Conservation (phyloP, 2,113 vertebrate genomes). For the Brachypteracias leptosomus region DNA sequence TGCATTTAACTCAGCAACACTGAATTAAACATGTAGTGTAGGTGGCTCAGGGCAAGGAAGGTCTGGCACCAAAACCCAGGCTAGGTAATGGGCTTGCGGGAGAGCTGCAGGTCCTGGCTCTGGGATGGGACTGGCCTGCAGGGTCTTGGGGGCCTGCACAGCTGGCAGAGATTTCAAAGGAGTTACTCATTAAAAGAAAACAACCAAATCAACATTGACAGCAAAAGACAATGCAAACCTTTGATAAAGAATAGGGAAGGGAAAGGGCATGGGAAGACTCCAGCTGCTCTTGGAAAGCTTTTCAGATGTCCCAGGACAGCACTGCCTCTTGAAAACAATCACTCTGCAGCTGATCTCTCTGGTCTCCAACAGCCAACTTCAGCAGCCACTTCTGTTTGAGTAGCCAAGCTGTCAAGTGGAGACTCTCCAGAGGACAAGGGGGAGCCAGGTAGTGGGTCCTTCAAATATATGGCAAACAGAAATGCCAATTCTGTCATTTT, state of each 20-base stretch:
- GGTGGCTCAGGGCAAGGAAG: neutral
- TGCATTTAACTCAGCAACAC: neutral
- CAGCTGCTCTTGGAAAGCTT: neutral
- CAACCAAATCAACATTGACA: neutral
- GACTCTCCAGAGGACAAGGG: neutral
- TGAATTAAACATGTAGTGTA: neutral
- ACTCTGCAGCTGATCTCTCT: too few relatives aligned
- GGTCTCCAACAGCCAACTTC: fast-evolving
- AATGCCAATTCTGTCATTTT: neutral
- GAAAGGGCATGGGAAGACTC: neutral
- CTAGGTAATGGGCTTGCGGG: too few relatives aligned
- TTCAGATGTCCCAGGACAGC: neutral
- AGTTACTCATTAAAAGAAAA: neutral
- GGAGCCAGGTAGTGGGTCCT: neutral
- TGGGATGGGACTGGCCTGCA: neutral
- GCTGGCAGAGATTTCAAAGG: neutral
- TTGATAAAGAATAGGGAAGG: neutral
- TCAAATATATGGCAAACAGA: neutral
- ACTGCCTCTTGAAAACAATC: neutral
- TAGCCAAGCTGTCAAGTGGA: neutral
- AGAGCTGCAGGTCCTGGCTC: neutral
- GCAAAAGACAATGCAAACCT: neutral
- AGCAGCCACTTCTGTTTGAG: neutral
- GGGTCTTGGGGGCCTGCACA: neutral
- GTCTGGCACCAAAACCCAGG: neutral